Conservation (phyloP, 1,140 invertebrate genomes). For the Thaumetopoea pityocampa region DNA sequence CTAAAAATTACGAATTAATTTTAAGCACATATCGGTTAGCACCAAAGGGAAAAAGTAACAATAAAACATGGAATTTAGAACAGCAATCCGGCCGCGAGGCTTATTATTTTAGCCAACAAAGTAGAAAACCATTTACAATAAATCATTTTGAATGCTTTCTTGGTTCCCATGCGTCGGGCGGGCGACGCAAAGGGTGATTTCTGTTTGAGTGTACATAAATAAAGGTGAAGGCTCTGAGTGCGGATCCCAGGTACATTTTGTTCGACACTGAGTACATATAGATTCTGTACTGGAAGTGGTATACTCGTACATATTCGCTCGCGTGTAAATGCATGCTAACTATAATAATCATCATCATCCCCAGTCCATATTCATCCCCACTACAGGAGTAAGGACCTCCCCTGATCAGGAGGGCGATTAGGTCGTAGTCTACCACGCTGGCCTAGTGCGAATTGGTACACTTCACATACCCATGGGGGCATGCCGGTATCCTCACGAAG, state of each 20-base stretch:
- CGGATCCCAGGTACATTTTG: slow-evolving; percentile 61
- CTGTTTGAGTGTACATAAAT: slow-evolving; percentile 72
- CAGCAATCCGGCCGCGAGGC: slow-evolving; percentile 54
- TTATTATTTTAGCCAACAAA: slow-evolving; percentile 76
- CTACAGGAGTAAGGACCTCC: no score
- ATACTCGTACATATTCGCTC: slow-evolving; percentile 3
- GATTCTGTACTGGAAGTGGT: slow-evolving; percentile 39
- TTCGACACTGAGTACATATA: slow-evolving; percentile 40
- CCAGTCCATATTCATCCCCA: no score
- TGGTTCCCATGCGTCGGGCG: slow-evolving; percentile 67
- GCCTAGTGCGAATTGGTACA: no score
- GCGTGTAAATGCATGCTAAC: no score
- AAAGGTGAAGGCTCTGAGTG: slow-evolving; percentile 65
- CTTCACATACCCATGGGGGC: no score
- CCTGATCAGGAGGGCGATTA: no score
- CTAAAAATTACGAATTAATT: slow-evolving; percentile 63
- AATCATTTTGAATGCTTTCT: slow-evolving; percentile 74
- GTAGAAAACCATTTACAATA: slow-evolving; percentile 76
- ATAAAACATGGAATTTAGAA: slow-evolving; percentile 72
- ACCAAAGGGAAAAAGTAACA: slow-evolving; percentile 60
- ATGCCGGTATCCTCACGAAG: no score
- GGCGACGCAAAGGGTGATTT: slow-evolving; percentile 73
- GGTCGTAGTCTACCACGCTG: no score
- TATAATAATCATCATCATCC: no score
- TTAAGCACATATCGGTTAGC: slow-evolving; percentile 50